Evolutionary conservation across 2,797 vertebrate species (phyloP), one percentile per base, ranked within the genome.

Genomic region (Sylvilagus floridanus): DNA sequence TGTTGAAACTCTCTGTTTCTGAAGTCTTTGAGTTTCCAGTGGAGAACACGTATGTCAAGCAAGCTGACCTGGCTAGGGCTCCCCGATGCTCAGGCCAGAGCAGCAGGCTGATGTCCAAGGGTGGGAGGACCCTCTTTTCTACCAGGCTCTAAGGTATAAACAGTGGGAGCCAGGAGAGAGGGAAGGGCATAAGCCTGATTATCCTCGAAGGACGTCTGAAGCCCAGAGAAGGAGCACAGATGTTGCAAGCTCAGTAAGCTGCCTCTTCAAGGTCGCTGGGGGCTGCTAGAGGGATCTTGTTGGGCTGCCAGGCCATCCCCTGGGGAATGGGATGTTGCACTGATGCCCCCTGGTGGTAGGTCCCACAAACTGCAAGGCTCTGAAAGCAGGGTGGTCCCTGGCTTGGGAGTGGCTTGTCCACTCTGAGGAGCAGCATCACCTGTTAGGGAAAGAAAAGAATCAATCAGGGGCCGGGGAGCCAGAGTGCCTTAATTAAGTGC

Each of bases 401-500:
- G 65, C 10, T 37, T 12, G 37, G 37, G 30, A 60, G 87, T 14
- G 76, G 63, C 8, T 4, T 1, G 89, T 81, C 71, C 52, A 63
- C 71, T 47, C 52, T 0, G 54, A 54, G 32, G 62, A 66, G 37
- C 22, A 22, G 75, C 71, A 57, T 60, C 84, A 79, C 95, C 86
- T 86, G 54, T 52, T 82, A 93, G 42, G 69, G 28, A 75, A 69
- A 88, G 86, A 47, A 65, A 73, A 93, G 84, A 85, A 85, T 93
- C 91, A 37, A 37, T 63, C 0, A 1, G 42, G 57, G 50, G 30
- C 75, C 26, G 30, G 6, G 52, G 57, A 78, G 10, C 81, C 37
- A 26, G 77, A 88, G 88, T 66, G 28, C 92, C 91, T 95, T 96
- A 95, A 97, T 96, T 96, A 97, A 97, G 93, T 90, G 93, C 86